A percentile compares a stretch with the other conserved stretches of the same genome.
Conservation (phyloP, 2,888 invertebrate genomes). For the Lasioglossum morio region DNA sequence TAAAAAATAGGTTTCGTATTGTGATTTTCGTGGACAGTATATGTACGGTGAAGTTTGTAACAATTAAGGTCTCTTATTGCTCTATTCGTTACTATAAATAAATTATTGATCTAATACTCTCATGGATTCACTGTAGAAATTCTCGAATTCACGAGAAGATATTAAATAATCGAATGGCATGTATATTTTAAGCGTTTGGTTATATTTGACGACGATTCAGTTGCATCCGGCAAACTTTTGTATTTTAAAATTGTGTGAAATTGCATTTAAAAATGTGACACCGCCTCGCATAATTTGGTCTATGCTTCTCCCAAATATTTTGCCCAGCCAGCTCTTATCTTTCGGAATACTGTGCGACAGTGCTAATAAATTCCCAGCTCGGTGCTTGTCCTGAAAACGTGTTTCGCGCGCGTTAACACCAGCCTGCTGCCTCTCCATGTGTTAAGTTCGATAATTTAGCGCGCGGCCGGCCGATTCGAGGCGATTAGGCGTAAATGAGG, state of each 20-base stretch:
- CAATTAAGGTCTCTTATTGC: background rate
- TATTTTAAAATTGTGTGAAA: background rate
- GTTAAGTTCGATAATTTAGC: slow-evolving; percentile 70
- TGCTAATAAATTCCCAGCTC: slow-evolving; percentile 51
- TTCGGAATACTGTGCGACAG: slow-evolving; percentile 21
- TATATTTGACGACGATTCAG: background rate
- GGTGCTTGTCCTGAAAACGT: slow-evolving; percentile 63
- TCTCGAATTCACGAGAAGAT: background rate
- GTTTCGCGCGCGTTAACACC: slow-evolving; percentile 63
- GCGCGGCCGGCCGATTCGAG: slow-evolving; percentile 57
- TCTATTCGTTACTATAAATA: background rate
- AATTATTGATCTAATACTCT: background rate
- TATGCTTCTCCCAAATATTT: background rate
- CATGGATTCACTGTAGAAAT: background rate
- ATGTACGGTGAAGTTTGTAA: no score
- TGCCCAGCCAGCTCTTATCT: background rate
- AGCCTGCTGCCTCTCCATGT: slow-evolving; percentile 49
- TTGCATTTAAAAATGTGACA: background rate
- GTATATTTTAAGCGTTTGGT: background rate
- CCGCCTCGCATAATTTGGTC: background rate
- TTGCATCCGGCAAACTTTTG: background rate
- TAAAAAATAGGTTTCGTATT: no score
- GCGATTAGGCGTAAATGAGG: slow-evolving; percentile 73
- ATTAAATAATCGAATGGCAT: background rate
- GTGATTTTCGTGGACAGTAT: no score